phyloP scores from a whole-genome alignment of 2,113 vertebrate species.

The Pleuronectes platessa region DNA sequence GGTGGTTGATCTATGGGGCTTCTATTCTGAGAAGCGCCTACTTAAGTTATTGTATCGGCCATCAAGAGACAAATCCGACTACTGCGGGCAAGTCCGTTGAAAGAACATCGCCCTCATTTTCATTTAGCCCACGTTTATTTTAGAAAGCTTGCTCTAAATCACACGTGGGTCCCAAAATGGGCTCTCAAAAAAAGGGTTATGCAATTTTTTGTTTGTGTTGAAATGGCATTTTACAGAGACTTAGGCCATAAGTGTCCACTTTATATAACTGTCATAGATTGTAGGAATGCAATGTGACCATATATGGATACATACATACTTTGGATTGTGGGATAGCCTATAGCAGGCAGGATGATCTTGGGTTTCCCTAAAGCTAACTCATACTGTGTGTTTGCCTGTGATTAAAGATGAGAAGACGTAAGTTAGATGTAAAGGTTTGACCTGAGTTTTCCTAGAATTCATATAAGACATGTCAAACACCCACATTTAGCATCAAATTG shows the following conservation, averaged over 20 bases:
- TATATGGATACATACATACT: constrained; percentile 27
- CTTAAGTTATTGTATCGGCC: constrained; percentile 61
- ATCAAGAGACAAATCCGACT: constrained; percentile 60
- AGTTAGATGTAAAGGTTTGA: not conserved
- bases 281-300: constrained; percentile 22
- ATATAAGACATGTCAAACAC: not conserved
- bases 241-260: constrained; percentile 10
- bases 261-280: constrained; percentile 16
- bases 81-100: constrained; percentile 42
- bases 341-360: too few relatives aligned
- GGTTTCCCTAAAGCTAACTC: not conserved
- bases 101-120: constrained; percentile 56
- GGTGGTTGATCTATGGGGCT: constrained; percentile 64
- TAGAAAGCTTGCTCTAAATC: constrained; percentile 46
- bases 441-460: not conserved
- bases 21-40: constrained; percentile 68
- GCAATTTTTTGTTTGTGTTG: constrained; percentile 32
- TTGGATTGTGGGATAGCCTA: too few relatives aligned
- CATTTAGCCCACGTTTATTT: constrained; percentile 53
- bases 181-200: constrained; percentile 34
- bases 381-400: not conserved
- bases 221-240: constrained; percentile 14
- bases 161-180: constrained; percentile 29
- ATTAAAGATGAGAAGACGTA: not conserved
- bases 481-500: not conserved